Conservation (phyloP, 2,888 invertebrate genomes). For the Esperia sulphurella region DNA sequence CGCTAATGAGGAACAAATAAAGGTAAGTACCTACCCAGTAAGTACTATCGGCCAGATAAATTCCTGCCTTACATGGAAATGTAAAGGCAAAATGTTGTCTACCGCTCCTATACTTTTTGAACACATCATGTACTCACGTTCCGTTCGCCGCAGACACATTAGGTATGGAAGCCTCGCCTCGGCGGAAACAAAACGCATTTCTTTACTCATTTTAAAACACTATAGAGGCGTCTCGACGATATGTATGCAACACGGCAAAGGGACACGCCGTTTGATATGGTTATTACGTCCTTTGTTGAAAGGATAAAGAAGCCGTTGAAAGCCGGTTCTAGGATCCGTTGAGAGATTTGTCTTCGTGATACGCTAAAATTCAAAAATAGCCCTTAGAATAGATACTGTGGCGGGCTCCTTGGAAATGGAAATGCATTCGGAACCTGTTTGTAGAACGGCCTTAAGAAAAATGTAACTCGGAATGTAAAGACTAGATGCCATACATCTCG, state of each 20-base stretch:
- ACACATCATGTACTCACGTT: constrained; percentile 46
- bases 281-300: constrained; percentile 75
- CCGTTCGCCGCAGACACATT: constrained; percentile 41
- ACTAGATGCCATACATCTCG: constrained; percentile 52
- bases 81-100: constrained; percentile 11
- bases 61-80: constrained; percentile 13
- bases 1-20: constrained; percentile 6
- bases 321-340: constrained; percentile 46
- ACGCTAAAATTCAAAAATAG: constrained; percentile 69
- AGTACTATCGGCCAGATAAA: constrained; percentile 8
- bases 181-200: constrained; percentile 72
- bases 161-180: constrained; percentile 56
- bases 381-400: constrained; percentile 34
- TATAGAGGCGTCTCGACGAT: constrained; percentile 51
- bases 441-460: constrained; percentile 39
- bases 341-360: constrained; percentile 72
- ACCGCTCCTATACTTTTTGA: constrained; percentile 22
- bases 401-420: constrained; percentile 66
- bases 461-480: constrained; percentile 59
- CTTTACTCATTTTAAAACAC: constrained; percentile 66
- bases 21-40: constrained; percentile 1
- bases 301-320: constrained; percentile 64
- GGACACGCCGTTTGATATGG: constrained; percentile 78
- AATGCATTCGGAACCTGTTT: constrained; percentile 62
- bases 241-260: constrained; percentile 73